Conservation (phyloP, 2,113 vertebrate genomes). For the Sterna hirundo region DNA sequence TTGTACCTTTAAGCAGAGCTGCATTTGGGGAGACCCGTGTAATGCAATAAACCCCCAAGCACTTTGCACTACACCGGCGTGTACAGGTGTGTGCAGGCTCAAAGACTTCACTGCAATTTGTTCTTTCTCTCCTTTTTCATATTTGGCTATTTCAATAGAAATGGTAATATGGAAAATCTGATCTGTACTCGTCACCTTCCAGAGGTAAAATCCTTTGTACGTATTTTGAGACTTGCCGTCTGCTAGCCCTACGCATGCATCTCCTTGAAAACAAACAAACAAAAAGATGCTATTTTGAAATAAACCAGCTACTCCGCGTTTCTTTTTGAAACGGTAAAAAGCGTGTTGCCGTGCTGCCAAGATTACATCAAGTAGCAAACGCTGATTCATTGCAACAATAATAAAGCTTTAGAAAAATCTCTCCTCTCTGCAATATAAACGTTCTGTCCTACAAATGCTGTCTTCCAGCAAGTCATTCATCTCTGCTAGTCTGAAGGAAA, state of each 20-base stretch:
- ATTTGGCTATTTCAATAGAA: neutral
- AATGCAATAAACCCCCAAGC: neutral
- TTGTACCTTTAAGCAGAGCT: neutral
- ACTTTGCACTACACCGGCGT: neutral
- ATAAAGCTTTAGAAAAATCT: constrained; percentile 23
- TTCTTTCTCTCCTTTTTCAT: neutral
- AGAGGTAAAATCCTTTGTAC: neutral
- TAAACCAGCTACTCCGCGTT: neutral
- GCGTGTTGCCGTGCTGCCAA: neutral
- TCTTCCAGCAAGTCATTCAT: constrained; percentile 18
- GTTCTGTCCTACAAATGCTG: neutral
- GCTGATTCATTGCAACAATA: constrained; percentile 36
- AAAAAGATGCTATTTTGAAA: neutral
- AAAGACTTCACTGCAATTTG: neutral
- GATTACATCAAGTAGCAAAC: neutral
- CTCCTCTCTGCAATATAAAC: neutral
- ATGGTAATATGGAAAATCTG: neutral
- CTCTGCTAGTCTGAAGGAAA: neutral
- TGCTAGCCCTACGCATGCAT: neutral
- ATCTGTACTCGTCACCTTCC: neutral
- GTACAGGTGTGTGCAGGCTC: neutral
- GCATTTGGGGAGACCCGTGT: neutral
- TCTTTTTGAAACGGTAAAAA: neutral
- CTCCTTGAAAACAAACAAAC: neutral
- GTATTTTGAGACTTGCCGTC: neutral